phyloP scores from a whole-genome alignment of 1,140 invertebrate species.

The Branchinecta lindahli region DNA sequence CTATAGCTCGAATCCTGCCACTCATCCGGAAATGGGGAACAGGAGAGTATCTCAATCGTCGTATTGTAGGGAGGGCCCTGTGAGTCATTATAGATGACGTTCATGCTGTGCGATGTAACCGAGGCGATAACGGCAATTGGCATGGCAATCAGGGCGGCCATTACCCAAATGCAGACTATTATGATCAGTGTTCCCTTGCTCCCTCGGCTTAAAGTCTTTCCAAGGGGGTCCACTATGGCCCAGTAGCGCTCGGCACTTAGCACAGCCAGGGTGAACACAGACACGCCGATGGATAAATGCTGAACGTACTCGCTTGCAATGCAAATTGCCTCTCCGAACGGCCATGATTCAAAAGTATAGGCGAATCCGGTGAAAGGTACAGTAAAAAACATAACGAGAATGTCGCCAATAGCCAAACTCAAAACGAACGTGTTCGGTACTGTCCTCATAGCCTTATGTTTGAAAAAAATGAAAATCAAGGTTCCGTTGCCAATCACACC shows the following conservation, averaged over 20 bases:
- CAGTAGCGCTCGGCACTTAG: conserved; percentile 74
- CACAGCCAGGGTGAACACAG: conserved; percentile 79
- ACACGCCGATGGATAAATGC: conserved; percentile 82
- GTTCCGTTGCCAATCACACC: conserved; percentile 77
- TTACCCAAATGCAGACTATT: conserved; percentile 61
- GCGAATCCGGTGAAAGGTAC: conserved; percentile 63
- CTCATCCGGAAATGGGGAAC: conserved; percentile 60
- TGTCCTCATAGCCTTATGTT: conserved; percentile 65
- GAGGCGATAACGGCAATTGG: conserved; percentile 61
- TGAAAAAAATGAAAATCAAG: conserved; percentile 60
- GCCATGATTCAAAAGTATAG: conserved; percentile 74
- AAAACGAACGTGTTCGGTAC: conserved; percentile 81
- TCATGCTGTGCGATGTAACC: conserved; percentile 39
- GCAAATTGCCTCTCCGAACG: conserved; percentile 56
- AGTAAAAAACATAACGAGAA: conserved; percentile 58
- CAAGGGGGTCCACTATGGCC: conserved; percentile 65
- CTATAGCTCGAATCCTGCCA: conserved; percentile 48
- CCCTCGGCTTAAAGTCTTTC: conserved; percentile 49
- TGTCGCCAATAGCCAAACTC: conserved; percentile 58
- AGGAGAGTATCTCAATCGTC: conserved; percentile 39
- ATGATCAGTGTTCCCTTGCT: conserved; percentile 48
- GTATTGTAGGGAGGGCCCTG: conserved; percentile 28
- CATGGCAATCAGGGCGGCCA: conserved; percentile 55
- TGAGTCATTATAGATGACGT: conserved; percentile 24
- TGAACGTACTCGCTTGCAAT: conserved; percentile 71